phyloP scores from a whole-genome alignment of 2,113 vertebrate species.

The Hemiprocne comata region DNA sequence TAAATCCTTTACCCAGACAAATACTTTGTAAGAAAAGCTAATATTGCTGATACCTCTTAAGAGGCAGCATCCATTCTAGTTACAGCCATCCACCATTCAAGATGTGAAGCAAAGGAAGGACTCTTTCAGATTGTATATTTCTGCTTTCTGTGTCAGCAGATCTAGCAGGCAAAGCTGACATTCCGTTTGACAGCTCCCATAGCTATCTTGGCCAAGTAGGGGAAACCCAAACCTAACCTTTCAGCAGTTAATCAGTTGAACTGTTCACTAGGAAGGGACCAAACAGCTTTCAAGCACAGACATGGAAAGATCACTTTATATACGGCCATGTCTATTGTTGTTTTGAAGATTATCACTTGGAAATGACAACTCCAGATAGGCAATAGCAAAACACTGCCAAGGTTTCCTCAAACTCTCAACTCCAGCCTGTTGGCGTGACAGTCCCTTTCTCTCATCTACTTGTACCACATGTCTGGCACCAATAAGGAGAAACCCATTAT shows the following conservation, averaged over 20 bases:
- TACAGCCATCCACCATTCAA: neutral
- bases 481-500: neutral
- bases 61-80: neutral
- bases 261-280: neutral
- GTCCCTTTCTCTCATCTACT: neutral
- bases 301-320: neutral
- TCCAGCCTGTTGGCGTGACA: neutral
- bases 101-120: neutral
- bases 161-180: neutral
- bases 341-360: neutral
- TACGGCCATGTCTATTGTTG: neutral
- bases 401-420: neutral
- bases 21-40: neutral
- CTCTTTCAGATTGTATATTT: neutral
- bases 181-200: neutral
- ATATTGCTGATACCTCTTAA: neutral
- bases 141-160: neutral
- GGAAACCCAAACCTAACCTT: neutral
- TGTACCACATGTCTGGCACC: neutral
- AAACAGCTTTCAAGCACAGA: neutral
- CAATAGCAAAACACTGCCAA: neutral
- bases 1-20: neutral
- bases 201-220: neutral
- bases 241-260: neutral
- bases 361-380: neutral